Base-by-base conservation (phyloP, 2,888 invertebrate genomes). In the Tenthredo notha region DNA sequence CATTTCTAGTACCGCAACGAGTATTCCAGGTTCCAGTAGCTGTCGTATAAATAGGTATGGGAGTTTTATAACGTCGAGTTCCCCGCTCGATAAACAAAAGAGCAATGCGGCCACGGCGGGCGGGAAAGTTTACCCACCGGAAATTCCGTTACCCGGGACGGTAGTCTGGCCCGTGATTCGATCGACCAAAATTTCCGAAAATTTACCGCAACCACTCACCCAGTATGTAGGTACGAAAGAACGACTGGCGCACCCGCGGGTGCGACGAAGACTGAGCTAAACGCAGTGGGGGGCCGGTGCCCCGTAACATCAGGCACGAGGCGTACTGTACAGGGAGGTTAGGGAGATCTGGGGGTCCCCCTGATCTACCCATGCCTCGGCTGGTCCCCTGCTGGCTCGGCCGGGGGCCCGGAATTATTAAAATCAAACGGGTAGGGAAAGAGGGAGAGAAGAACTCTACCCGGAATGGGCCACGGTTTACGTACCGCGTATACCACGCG, bases 221-320 rank as follows among this genome's bases (percentile, higher is more conserved):
- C 25, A 65, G 61, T 61, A 33, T 15, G 18, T 67, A 67, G 67
- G 67, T 67, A 29, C n/a, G 77, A 50, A n/a, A 21, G 80, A 40
- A 80, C 37, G 61, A 58, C 58, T 21, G 61, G 61, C 29, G 70
- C 43, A 70, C 47, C 83, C 67, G 47, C 83, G 67, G 83, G 83
- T 83, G 67, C 67, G 83, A 83, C 67, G 50, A 43, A 83, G 83
- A 65, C 67, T 43, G 83, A 50, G 70, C 67, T 65, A 29, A 88
- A 85, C 91, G 85, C 91, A 86, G 90, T 90, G 87, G 91, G 91
- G 92, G 91, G 90, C 90, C 89, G 91, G 88, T 88, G 90, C 90
- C 89, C 89, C 89, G 88, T 90, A 91, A 91, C 90, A 89, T 89
- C 87, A 88, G 90, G 91, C 91, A 91, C 92, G 91, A 90, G 91